Base-by-base conservation (phyloP, 2,113 vertebrate genomes). In the Cyprinodon tularosa region DNA sequence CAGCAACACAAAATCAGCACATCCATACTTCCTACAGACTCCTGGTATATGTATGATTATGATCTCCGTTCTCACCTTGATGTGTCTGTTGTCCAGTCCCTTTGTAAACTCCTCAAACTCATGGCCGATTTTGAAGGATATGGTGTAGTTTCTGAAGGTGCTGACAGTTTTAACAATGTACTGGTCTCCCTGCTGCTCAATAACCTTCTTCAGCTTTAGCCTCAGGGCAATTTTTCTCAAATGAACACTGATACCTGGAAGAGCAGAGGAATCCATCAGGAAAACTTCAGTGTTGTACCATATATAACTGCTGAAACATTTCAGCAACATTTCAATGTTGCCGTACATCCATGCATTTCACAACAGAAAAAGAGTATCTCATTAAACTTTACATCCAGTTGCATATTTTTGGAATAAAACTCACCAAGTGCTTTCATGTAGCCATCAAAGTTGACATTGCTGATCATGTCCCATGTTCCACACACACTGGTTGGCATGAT, bases 41-140 rank as follows among this genome's bases (percentile, higher is more conserved):
- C 9, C 12, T 14, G n/a, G 14, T 14, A 0, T 48, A 17, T 47
- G 42, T 69, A 4, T 7, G 8, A 47, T 50, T 62, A 4, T 4
- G 13, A 20, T 45, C 14, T 36, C 47, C 13, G 7, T 69, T 37
- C 38, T 80, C 89, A 97, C 97, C 95, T 94, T 96, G 85, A 96
- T 93, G 76, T 94, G 95, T 68, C 95, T 94, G 75, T 95, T 94
- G 85, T 98, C 97, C 85, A 97, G 74, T 6, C 96, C 96, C 83
- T 95, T 89, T n/a, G 94, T 96, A 42, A 95, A 95, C 90, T 98
- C 97, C 3, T 95, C 90, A 88, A 97, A 97, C 78, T 96, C 95
- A 69, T 96, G 85, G 53, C 93, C 94, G 15, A 95, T 68, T 80
- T 74, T 95, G 84, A 97, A 98, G 62, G 94, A 85, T n/a, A 96